A percentile compares a stretch with the other conserved stretches of the same genome.
Conservation (phyloP, 2,113 vertebrate genomes). For the Zingel zingel region DNA sequence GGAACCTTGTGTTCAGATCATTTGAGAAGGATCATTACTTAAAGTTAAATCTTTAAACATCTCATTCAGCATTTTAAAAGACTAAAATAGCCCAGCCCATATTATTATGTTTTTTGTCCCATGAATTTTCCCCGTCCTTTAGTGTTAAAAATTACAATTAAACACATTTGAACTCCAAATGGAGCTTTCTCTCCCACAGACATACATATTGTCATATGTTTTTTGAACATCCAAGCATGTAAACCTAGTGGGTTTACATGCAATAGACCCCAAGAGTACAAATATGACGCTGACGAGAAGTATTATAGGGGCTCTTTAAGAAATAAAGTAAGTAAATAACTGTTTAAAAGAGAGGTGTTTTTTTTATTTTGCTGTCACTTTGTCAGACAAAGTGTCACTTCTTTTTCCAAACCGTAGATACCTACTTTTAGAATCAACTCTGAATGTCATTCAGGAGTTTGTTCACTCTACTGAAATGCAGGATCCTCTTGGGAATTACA, state of each 20-base stretch:
- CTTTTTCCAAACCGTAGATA: not conserved
- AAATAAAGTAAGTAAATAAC: not conserved
- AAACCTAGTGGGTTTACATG: too few species aligned
- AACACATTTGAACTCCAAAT: too few species aligned
- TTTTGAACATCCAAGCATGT: too few species aligned
- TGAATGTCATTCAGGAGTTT: conserved; percentile 32
- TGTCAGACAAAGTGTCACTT: too few species aligned
- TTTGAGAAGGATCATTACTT: conserved; percentile 24
- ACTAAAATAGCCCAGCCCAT: not conserved
- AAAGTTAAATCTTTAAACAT: conserved; percentile 1
- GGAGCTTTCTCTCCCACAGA: too few species aligned
- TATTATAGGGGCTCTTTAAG: too few species aligned
- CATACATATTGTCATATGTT: too few species aligned
- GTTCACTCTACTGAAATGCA: conserved; percentile 6
- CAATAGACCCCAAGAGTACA: too few species aligned
- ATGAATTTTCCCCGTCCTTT: too few species aligned
- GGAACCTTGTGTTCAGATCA: conserved; percentile 17
- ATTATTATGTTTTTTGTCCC: too few species aligned
- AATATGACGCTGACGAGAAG: too few species aligned
- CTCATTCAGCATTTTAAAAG: not conserved
- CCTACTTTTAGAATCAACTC: conserved; percentile 14
- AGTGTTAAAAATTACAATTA: too few species aligned
- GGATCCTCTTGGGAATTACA: not conserved
- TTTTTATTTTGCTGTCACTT: not conserved
- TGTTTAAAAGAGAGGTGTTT: not conserved